phyloP scores from a whole-genome alignment of 2,797 vertebrate genomes.

The Gorsachius magnificus region DNA sequence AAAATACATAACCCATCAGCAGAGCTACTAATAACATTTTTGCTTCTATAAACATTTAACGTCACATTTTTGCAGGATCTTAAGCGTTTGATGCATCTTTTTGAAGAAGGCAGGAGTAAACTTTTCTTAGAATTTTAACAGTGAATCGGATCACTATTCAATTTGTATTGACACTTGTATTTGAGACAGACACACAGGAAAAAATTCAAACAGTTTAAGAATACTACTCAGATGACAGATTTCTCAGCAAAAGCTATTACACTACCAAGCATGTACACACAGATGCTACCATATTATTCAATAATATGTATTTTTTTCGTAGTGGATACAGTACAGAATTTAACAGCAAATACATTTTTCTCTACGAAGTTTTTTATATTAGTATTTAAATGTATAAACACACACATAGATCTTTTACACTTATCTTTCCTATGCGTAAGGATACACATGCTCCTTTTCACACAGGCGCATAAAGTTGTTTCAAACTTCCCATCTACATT shows the following conservation, averaged over 20 bases:
- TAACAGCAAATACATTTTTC: background rate
- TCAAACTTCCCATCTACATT: background rate
- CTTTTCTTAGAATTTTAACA: background rate
- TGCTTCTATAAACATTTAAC: background rate
- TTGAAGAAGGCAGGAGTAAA: background rate
- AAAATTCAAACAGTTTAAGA: background rate
- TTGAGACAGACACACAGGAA: background rate
- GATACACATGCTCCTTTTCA: background rate
- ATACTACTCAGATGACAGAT: background rate
- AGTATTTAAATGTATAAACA: background rate
- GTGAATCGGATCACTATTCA: background rate
- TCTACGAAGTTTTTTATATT: background rate
- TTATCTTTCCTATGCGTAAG: background rate
- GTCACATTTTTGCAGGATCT: background rate
- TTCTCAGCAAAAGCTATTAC: background rate
- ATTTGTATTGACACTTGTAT: background rate
- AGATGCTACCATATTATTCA: background rate
- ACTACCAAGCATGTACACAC: rapidly evolving
- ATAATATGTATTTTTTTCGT: rapidly evolving
- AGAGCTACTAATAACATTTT: background rate
- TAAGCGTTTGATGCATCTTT: background rate
- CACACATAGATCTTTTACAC: background rate
- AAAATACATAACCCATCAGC: background rate
- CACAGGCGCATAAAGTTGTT: background rate
- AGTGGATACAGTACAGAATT: background rate